phyloP scores from a whole-genome alignment of 1,140 invertebrate species.

The Neodiprion fabricii region DNA sequence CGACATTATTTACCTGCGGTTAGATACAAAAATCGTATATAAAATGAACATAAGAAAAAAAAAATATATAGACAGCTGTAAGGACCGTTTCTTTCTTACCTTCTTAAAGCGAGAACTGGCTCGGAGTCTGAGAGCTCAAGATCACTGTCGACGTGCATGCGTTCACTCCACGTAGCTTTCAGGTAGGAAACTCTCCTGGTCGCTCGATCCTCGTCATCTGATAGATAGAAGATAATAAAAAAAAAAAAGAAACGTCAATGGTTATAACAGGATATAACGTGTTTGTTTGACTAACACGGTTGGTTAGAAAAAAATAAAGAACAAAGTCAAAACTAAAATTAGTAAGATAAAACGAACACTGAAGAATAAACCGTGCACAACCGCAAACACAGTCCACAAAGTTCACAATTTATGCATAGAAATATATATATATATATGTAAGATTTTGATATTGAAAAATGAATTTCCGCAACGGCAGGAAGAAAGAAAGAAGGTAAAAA shows the following conservation, averaged over 20 bases:
- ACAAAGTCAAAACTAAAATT: too few species aligned
- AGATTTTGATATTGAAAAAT: too few species aligned
- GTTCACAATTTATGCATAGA: too few species aligned
- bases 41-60: background rate
- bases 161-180: conserved; percentile 81
- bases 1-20: too few species aligned
- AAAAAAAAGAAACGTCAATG: conserved; percentile 36
- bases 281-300: too few species aligned
- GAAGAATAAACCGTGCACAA: too few species aligned
- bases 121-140: conserved; percentile 70
- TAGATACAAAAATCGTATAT: too few species aligned
- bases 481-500: too few species aligned
- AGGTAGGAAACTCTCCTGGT: conserved; percentile 89
- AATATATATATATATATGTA: too few species aligned
- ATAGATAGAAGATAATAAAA: conserved; percentile 26
- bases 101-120: conserved; percentile 66
- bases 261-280: conserved; percentile 18
- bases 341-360: too few species aligned
- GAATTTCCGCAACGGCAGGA: too few species aligned
- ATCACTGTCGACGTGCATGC: conserved; percentile 73
- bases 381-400: too few species aligned
- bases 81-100: conserved; percentile 53
- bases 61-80: background rate
- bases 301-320: background rate
- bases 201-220: conserved; percentile 80